Evolutionary conservation across 2,888 invertebrate genomes (phyloP).

Genomic region (Emesis russula): DNA sequence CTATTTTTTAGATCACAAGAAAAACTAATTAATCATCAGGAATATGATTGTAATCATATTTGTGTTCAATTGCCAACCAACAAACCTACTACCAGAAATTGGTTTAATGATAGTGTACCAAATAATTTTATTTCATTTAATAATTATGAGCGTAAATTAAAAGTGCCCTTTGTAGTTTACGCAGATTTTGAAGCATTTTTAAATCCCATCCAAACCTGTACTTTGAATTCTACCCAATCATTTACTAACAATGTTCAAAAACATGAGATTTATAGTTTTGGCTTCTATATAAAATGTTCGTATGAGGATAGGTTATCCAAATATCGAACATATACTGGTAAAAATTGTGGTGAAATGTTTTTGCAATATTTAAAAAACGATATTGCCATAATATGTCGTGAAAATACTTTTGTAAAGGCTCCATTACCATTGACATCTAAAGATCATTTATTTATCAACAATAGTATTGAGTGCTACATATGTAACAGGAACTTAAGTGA

Average conservation of each 20-base stretch:
- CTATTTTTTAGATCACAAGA: not conserved
- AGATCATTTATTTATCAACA: not conserved
- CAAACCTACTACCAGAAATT: not conserved
- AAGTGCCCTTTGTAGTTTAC: conserved; percentile 82
- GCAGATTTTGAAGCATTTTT: conserved; percentile 85
- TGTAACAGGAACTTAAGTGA: not conserved
- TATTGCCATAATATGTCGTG: conserved; percentile 20
- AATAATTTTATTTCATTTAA: conserved; percentile 66
- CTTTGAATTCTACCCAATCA: conserved; percentile 72
- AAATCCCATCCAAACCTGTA: conserved; percentile 77
- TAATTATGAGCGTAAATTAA: conserved; percentile 59
- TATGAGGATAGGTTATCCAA: not conserved
- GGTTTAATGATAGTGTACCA: not conserved
- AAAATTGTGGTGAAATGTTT: conserved; percentile 12
- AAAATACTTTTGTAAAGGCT: not conserved
- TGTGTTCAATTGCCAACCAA: not conserved
- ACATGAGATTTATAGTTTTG: conserved; percentile 16
- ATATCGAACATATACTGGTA: too few relatives aligned
- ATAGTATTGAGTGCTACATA: not conserved
- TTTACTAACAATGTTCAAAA: conserved; percentile 79
- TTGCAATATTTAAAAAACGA: conserved; percentile 6
- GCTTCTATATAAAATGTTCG: conserved; percentile 23
- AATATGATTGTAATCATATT: conserved; percentile 1
- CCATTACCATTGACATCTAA: not conserved
- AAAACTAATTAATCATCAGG: not conserved